Base-by-base conservation (phyloP, 2,888 invertebrate species). In the Plagodis pulveraria region DNA sequence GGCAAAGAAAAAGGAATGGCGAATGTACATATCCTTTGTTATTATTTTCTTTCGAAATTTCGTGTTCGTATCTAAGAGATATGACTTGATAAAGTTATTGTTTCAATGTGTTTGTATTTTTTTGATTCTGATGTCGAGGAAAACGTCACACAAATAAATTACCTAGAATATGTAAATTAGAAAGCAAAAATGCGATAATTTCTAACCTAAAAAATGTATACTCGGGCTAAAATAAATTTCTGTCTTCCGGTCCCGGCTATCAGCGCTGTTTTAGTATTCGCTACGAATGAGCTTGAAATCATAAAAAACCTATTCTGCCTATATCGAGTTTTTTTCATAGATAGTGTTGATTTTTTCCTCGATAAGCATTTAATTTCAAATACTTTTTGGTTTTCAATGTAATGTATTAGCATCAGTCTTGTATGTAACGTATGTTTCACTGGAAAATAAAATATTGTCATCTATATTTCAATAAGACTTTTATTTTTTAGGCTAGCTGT, bases 371-470 rank as follows among this genome's bases (percentile, higher is more conserved):
- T 50, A 11, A 34, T 42, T 34, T 35, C n/a, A 9, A 7, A 40
- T 44, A 8, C 44, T 44, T 45, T 46, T 22, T 22, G 22, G 1
- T 22, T 22, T 22, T 22, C 22, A 22, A 22, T 22, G n/a, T n/a
- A 45, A 54, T 55, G 41, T 36, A 6, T 11, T 41, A 50, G 38
- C 58, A 58, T 54, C 50, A 47, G 50, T 50, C 46, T 58, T 41
- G 10, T 58, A 58, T 58, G 44, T 53, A 53, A 50, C 33, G 38
- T 45, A n/a, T 41, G 41, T 43, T 65, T 64, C 36, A 48, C 43
- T 61, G 63, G 42, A 51, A 63, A 67, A 61, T 64, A 59, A 64
- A 66, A 47, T 58, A 65, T 52, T 48, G 53, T 58, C 42, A 46
- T 57, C 47, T 58, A 34, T 58, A 60, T 58, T 48, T 60, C 56